Base-by-base conservation (phyloP, 2,888 invertebrate species). In the Athrips mouffetella region DNA sequence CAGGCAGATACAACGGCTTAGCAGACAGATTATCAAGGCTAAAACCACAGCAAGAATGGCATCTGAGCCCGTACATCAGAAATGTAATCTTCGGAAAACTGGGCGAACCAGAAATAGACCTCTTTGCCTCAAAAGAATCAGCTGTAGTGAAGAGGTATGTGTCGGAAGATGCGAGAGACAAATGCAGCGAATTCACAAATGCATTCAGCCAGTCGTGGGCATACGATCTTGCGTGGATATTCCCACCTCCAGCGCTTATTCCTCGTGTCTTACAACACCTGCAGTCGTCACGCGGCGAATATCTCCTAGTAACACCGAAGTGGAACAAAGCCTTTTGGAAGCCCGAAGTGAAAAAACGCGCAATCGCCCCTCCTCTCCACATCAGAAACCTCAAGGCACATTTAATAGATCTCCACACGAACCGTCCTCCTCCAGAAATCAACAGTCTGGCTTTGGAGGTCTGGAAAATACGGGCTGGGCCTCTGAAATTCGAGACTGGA, bases 71-170 rank as follows among this genome's bases (percentile, higher is more conserved):
- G n/a, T n/a, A n/a, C n/a, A n/a, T n/a, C n/a, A n/a, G n/a, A n/a
- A n/a, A n/a, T n/a, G n/a, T n/a, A n/a, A n/a, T n/a, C n/a, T n/a
- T n/a, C n/a, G n/a, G n/a, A n/a, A n/a, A n/a, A n/a, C n/a, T n/a
- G n/a, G n/a, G n/a, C n/a, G n/a, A 6, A 2, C 58, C 58, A 8
- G 47, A 50, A 2, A 40, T 60, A 50, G 57, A 59, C 45, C 50
- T 58, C 0, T 59, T 58, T 23, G 58, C 54, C 1, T 57, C 58
- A 11, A 6, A 21, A 23, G 39, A 15, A 5, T 52, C 53, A 6
- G 48, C 52, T 44, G 53, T 60, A 10, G 58, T 58, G 1, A 31
- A 45, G 11, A 50, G 25, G 1, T 60, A 60, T 50, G 55, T 50
- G 20, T 35, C 55, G 7, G 33, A 48, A 33, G 57, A 58, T 42